Base-by-base conservation (phyloP, 2,113 vertebrate genomes). In the Perca schrenkii region DNA sequence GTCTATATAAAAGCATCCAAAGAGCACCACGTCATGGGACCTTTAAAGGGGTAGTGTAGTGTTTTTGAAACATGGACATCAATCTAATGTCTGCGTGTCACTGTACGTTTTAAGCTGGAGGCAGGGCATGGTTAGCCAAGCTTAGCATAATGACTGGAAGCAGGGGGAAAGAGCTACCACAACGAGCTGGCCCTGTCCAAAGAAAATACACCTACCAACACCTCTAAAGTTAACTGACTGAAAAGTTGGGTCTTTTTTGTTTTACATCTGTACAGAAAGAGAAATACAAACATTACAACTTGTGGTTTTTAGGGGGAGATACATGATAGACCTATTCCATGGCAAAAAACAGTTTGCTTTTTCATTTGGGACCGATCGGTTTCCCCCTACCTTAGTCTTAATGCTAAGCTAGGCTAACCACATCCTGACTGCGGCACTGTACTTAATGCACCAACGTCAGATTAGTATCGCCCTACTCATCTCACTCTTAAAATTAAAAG, bases 341-440 rank as follows among this genome's bases (percentile, higher is more conserved):
- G 50, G 4, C 13, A 0, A 47, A 47, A 52, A 52, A 52, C 7
- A 19, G 50, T 47, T 47, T 49, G 31, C 15, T 4, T 56, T 25
- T 2, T 25, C n/a, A 56, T 12, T 13, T 22, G 25, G 54, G n/a
- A 56, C 1, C 28, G 28, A 28, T 28, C 28, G 28, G 36, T 40
- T 12, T 19, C 8, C 13, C 47, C 47, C 14, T 49, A 5, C 31
- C 8, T 6, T 11, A 13, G 54, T 4, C 31, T 61, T 19, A 36
- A 40, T 43, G 34, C 61, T 63, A 63, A 63, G 19, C 61, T 43
- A 43, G 36, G 36, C 61, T 63, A 64, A 64, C 62, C 11, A 43
- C 10, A 43, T 36, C 15, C 21, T 56, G n/a, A 22, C n/a, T 43
- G 40, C 40, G 2, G 10, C 40, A 43, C 40, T 43, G 40, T 43